Base-by-base conservation (phyloP, 2,797 vertebrate species). In the Novumbra hubbsi region DNA sequence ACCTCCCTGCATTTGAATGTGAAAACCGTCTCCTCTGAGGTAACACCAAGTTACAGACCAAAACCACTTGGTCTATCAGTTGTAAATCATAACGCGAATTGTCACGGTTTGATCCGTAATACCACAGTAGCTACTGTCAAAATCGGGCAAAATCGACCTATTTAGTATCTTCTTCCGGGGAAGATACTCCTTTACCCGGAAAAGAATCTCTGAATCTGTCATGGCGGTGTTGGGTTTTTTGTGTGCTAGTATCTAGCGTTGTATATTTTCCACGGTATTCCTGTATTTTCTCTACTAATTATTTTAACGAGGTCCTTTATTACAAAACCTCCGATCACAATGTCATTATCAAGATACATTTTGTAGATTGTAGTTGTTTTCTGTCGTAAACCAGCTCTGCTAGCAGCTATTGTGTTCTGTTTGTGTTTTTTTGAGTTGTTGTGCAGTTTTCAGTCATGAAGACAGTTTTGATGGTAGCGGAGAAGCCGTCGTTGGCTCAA, bases 401-500 rank as follows among this genome's bases (percentile, higher is more conserved):
- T 17, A 65, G n/a, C 32, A 57, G 52, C 27, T 69, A n/a, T n/a
- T n/a, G n/a, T n/a, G n/a, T n/a, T n/a, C n/a, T n/a, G n/a, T n/a
- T 12, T 62, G 60, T 38, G 16, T n/a, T 28, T 32, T n/a, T 17
- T 28, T 12, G 14, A 2, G 48, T 68, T 34, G 19, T 16, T n/a
- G 45, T 34, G 11, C 19, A n/a, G 16, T 57, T 30, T 45, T 71
- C 68, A 86, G 71, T n/a, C 66, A 99, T 98, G 97, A 96, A 84
- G 88, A 96, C 94, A 0, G 94, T 99, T 24, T 14, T 99, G 0
- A 99, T 99, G 98, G 96, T 99, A 6, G 98, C 97, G 0, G 98
- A 99, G 90, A 99, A 99, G 80, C 98, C 97, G 0, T 99, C 97
- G 0, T 70, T 98, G 93, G 96, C 97, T 49, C 97, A 97, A 85